A percentile compares a stretch with the other conserved stretches of the same genome.
Evolutionary conservation across 37 sponge, comb jelly and placozoan species (phyloP).

Genomic region (Theonella swinhoei): DNA sequence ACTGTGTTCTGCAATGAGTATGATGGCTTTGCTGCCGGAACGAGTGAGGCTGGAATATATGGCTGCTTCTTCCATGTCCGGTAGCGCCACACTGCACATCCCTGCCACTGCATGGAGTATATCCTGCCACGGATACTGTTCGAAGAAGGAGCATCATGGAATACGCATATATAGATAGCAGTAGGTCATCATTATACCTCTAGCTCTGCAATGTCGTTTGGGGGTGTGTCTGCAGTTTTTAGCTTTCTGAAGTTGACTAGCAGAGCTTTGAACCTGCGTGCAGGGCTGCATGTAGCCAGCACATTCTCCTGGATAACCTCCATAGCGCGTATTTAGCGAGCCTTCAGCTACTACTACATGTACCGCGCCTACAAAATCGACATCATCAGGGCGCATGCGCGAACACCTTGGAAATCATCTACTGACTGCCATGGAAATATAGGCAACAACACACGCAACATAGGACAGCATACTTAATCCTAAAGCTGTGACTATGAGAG

Average conservation of each 20-base stretch:
- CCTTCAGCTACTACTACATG: too few relatives aligned
- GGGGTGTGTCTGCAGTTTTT: too few relatives aligned
- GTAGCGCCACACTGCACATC: conserved; percentile 56
- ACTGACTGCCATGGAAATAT: too few relatives aligned
- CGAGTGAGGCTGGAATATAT: conserved; percentile 54
- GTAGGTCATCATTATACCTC: neutral
- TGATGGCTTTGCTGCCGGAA: conserved; percentile 17
- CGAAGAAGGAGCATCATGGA: neutral
- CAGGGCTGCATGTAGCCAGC: neutral
- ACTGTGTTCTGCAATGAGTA: conserved; percentile 6
- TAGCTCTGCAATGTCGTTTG: too few relatives aligned
- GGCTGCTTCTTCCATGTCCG: conserved; percentile 65
- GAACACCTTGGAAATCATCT: too few relatives aligned
- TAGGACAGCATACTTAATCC: too few relatives aligned
- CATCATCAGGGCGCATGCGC: too few relatives aligned
- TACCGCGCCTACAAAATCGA: too few relatives aligned
- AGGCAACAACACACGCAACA: too few relatives aligned
- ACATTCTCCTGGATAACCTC: neutral
- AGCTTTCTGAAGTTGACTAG: conserved; percentile 31
- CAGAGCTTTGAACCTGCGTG: conserved; percentile 6
- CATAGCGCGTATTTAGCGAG: neutral
- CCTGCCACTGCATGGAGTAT: conserved; percentile 75
- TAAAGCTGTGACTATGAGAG: too few relatives aligned
- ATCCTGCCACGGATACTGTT: conserved; percentile 20
- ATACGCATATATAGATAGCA: neutral